phyloP scores from a whole-genome alignment of 2,888 invertebrate genomes.

The Agrotis ipsilon region DNA sequence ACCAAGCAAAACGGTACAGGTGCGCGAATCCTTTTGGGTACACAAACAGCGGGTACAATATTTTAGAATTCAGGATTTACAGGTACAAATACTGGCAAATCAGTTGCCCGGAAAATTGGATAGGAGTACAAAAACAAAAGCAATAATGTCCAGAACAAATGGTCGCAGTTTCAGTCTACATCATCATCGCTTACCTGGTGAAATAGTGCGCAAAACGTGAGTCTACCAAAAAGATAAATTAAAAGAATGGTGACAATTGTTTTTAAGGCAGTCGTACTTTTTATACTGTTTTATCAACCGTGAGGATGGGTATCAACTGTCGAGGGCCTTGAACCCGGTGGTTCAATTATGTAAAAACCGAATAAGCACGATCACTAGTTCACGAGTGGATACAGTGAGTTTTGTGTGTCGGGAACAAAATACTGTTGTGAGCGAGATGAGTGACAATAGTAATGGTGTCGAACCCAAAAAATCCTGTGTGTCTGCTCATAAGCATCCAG shows the following conservation, averaged over 20 bases:
- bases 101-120: not conserved
- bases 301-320: too few relatives aligned
- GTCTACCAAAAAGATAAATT: not conserved
- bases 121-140: not conserved
- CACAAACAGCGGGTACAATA: conserved; percentile 75
- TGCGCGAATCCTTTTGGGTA: conserved; percentile 73
- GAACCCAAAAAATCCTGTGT: too few relatives aligned
- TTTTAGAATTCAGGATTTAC: conserved; percentile 50
- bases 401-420: too few relatives aligned
- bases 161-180: not conserved
- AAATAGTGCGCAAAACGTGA: not conserved
- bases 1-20: conserved; percentile 70
- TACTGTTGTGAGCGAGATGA: too few relatives aligned
- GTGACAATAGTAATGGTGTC: too few relatives aligned
- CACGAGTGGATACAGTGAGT: too few relatives aligned
- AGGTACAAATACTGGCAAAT: not conserved
- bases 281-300: too few relatives aligned
- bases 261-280: too few relatives aligned
- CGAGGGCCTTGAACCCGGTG: too few relatives aligned
- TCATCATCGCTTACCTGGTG: not conserved
- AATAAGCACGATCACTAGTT: too few relatives aligned
- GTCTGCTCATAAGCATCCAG: too few relatives aligned
- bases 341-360: too few relatives aligned
- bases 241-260: not conserved
- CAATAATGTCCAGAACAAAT: not conserved